Percentiles rank a stretch among this genome's conserved stretches.
Conservation (phyloP, 2,797 vertebrate species). For the Danio choprae region DNA sequence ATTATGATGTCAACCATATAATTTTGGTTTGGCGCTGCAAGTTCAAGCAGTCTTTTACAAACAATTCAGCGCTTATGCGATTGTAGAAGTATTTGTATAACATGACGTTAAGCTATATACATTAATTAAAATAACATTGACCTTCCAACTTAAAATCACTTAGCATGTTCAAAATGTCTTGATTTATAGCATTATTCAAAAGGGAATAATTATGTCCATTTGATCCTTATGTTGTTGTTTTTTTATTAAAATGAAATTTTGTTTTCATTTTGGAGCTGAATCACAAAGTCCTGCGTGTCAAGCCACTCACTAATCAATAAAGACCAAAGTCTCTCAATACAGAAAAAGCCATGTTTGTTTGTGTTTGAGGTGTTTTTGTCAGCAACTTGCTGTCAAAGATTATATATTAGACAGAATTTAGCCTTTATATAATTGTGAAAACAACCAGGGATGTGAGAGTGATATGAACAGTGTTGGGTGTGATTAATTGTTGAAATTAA, state of each 20-base stretch:
- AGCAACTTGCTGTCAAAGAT: not conserved
- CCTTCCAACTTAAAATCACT: not conserved
- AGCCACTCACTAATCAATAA: not conserved
- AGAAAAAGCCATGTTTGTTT: not conserved
- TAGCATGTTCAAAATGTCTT: not conserved
- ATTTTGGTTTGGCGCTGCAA: not conserved
- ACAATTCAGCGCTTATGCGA: not conserved
- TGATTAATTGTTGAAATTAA: too few species aligned
- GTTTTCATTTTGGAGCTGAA: slow-evolving; percentile 31
- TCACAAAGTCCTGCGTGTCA: not conserved
- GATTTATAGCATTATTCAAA: slow-evolving; percentile 32
- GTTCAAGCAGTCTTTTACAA: not conserved
- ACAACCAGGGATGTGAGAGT: too few species aligned
- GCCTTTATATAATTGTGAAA: too few species aligned
- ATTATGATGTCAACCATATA: too few species aligned
- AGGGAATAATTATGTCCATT: slow-evolving; percentile 35
- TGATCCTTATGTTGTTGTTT: not conserved
- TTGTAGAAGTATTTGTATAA: not conserved
- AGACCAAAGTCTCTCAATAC: slow-evolving; percentile 10
- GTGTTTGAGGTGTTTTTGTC: not conserved
- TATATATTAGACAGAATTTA: not conserved
- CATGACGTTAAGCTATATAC: too few species aligned
- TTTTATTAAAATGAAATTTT: not conserved
- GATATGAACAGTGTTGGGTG: too few species aligned
- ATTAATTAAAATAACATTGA: not conserved